Base-by-base conservation (phyloP, 2,113 vertebrate genomes). In the Podiceps cristatus region DNA sequence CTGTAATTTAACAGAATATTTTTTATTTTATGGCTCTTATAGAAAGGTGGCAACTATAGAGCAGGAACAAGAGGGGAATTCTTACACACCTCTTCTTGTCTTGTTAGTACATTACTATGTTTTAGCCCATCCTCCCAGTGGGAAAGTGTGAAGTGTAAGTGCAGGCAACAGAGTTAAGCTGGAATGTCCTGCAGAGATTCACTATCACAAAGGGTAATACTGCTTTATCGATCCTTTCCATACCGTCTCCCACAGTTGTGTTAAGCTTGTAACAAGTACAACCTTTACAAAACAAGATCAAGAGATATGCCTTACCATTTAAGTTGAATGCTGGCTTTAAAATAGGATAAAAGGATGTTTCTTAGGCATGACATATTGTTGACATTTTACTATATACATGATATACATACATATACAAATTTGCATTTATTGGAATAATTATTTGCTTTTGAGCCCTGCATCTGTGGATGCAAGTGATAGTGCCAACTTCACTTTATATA, bases 241-340 rank as follows among this genome's bases (percentile, higher is more conserved):
- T 95, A 72, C 97, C 1, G 4, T 31, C 98, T 98, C 97, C 97
- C 93, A 97, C 97, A 23, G 78, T 94, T 88, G 96, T 90, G 97
- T 96, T 98, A 98, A 98, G 97, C 97, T 97, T 88, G 93, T 96
- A 96, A 98, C 72, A 97, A 97, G 92, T 97, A 97, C 97, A 98
- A 94, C 98, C 97, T 98, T 98, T 98, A 96, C 95, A 98, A 97
- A 98, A 98, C 81, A 96, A 98, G 97, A 98, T 98, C 94, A 93
- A 95, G 96, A 96, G 98, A 98, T 98, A 96, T 19, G 87, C 93
- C 88, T 98, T 98, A 96, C 96, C 97, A 96, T 98, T 97, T 98
- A 90, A 97, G 92, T 97, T 93, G 97, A 98, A 96, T 93, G 60
- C 52, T 81, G 80, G 81, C 96, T 97, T 96, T 40, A 92, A 97